Evolutionary conservation across 2,888 invertebrate genomes (phyloP).

Genomic region (Sthenelais limicola): DNA sequence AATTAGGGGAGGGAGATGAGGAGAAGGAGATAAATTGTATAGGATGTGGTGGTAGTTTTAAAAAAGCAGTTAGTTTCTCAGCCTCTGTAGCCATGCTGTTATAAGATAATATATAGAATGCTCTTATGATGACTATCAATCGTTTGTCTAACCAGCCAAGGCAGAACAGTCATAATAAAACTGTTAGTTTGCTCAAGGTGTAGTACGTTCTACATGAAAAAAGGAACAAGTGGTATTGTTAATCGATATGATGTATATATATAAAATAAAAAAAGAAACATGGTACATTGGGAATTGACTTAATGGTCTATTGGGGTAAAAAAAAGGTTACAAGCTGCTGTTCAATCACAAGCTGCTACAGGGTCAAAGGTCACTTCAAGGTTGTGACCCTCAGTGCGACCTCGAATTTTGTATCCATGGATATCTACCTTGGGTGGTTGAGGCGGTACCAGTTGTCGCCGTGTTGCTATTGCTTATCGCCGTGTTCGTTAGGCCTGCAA

Average conservation of each 20-base stretch:
- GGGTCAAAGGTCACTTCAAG: slow-evolving; percentile 29
- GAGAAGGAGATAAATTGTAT: neutral
- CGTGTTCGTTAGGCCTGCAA: slow-evolving; percentile 34
- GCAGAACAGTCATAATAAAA: too few relatives aligned
- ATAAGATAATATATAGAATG: too few relatives aligned
- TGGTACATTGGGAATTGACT: too few relatives aligned
- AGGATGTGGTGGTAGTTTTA: slow-evolving; percentile 4
- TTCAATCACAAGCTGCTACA: slow-evolving; percentile 36
- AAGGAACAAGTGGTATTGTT: too few relatives aligned
- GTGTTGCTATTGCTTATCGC: slow-evolving; percentile 42
- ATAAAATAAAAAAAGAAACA: too few relatives aligned
- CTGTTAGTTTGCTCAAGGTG: too few relatives aligned
- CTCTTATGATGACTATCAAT: too few relatives aligned
- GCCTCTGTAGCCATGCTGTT: slow-evolving; percentile 25
- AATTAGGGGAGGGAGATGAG: neutral
- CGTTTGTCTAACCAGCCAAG: too few relatives aligned
- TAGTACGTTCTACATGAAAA: too few relatives aligned
- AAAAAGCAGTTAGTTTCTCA: slow-evolving; percentile 24
- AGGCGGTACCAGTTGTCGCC: slow-evolving; percentile 29
- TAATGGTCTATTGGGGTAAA: slow-evolving; percentile 27
- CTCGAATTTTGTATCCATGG: slow-evolving; percentile 10
- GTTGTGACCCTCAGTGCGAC: slow-evolving; percentile 32
- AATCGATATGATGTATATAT: too few relatives aligned
- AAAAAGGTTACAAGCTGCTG: slow-evolving; percentile 33
- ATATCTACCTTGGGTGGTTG: slow-evolving; percentile 41